A percentile compares a stretch with the other conserved stretches of the same genome.
These are phyloP conservation scores for Archocentrus centrarchus DNA, from an alignment of 2,113 vertebrate species.

Conservation along the genomic window DNA sequence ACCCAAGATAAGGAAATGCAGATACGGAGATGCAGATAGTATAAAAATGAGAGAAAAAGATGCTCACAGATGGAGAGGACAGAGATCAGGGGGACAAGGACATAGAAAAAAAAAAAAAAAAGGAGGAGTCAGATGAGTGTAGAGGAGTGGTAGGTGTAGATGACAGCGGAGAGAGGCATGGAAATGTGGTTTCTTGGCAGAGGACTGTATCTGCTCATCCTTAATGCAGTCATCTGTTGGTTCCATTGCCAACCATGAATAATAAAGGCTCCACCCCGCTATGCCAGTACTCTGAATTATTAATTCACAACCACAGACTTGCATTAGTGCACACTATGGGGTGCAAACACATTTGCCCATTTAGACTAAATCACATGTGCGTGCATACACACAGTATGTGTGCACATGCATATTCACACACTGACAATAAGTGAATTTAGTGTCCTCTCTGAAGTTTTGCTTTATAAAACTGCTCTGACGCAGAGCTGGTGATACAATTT, in stretches of 20 bases:
- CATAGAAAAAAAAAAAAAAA: background rate
- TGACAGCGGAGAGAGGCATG: background rate
- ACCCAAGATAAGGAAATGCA: background rate
- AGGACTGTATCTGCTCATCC: slow-evolving; percentile 21
- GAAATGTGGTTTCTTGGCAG: slow-evolving; percentile 12
- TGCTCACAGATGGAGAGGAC: slow-evolving; percentile 41
- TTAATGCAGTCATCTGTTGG: slow-evolving; percentile 63
- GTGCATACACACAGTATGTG: background rate
- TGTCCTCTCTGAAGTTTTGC: slow-evolving; percentile 3
- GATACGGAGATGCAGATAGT: background rate
- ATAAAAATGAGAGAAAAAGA: background rate
- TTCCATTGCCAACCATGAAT: slow-evolving; percentile 69
- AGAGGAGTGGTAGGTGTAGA: background rate
- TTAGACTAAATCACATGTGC: background rate
- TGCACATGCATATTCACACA: slow-evolving; percentile 22
- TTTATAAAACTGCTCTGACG: background rate
- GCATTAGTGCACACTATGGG: slow-evolving; percentile 59
- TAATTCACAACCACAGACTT: slow-evolving; percentile 66
- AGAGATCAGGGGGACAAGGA: slow-evolving; percentile 35
- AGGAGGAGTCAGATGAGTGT: background rate
- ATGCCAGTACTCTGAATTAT: slow-evolving; percentile 71
- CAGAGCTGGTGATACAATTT: background rate
- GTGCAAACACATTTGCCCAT: slow-evolving; percentile 2
- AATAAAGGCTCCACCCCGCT: slow-evolving; percentile 66
- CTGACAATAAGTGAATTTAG: slow-evolving; percentile 9